Percentiles rank a stretch among this genome's conserved stretches.
phyloP scores from a whole-genome alignment of 2,113 vertebrate species.

The Amia ocellicauda region DNA sequence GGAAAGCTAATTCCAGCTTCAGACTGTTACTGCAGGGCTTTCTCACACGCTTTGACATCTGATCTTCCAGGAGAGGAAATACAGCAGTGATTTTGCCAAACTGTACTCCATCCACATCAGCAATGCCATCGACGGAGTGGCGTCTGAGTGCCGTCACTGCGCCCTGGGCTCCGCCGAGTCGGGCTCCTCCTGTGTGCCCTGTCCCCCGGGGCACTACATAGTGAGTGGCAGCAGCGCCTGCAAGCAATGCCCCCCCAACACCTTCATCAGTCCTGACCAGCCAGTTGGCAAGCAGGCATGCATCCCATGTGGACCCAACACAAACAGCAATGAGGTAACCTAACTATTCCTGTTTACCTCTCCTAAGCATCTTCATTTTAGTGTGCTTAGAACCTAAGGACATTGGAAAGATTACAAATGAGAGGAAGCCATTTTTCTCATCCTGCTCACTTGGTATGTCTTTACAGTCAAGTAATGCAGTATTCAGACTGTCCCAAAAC shows the following conservation, averaged over 20 bases:
- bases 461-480: no score
- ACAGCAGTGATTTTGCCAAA: slow-evolving; percentile 78
- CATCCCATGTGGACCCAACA: slow-evolving; percentile 77
- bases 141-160: slow-evolving; percentile 82
- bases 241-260: slow-evolving; percentile 69
- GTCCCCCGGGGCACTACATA: slow-evolving; percentile 76
- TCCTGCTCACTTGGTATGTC: no score
- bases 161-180: slow-evolving; percentile 50
- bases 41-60: not conserved
- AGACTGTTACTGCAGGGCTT: not conserved
- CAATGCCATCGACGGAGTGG: slow-evolving; percentile 81
- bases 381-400: no score
- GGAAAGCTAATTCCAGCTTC: no score
- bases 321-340: slow-evolving; percentile 76
- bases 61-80: slow-evolving; percentile 69
- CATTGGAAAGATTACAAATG: no score
- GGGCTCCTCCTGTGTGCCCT: slow-evolving; percentile 76
- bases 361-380: no score
- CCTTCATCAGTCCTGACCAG: slow-evolving; percentile 70
- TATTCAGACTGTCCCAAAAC: no score
- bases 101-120: slow-evolving; percentile 87
- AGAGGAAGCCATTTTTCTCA: no score
- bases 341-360: not conserved
- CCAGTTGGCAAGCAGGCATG: slow-evolving; percentile 70
- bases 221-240: slow-evolving; percentile 67